A percentile compares a stretch with the other conserved stretches of the same genome.
phyloP scores from a whole-genome alignment of 2,113 vertebrate genomes.

The Archilochus colubris region DNA sequence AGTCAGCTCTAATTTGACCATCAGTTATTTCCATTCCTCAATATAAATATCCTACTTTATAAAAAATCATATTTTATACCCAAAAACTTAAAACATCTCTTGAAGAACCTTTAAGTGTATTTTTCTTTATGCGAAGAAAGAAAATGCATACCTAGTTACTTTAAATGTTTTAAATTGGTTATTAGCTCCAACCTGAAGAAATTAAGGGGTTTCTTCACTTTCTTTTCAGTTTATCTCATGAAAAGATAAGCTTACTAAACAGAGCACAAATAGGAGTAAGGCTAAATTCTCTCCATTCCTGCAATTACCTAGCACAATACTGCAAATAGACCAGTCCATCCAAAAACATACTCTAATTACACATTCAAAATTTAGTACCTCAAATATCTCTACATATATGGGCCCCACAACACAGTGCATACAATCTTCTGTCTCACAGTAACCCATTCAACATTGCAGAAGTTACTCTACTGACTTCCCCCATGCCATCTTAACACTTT shows the following conservation, averaged over 20 bases:
- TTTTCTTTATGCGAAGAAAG: not conserved
- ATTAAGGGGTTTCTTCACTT: not conserved
- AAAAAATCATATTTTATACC: not conserved
- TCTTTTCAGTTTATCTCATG: not conserved
- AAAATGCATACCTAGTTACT: not conserved
- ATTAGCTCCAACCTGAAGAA: not conserved
- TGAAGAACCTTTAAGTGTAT: not conserved
- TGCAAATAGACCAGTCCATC: not conserved
- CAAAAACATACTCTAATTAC: not conserved
- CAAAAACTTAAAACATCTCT: not conserved
- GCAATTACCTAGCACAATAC: not conserved
- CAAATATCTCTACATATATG: not conserved
- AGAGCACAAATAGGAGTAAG: not conserved
- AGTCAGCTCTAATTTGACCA: not conserved
- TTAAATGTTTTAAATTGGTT: not conserved
- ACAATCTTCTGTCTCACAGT: not conserved
- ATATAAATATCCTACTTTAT: not conserved
- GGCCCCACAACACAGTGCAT: rapidly evolving
- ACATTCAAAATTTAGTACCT: not conserved
- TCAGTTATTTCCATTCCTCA: not conserved
- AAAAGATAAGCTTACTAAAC: not conserved
- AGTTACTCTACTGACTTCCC: not conserved
- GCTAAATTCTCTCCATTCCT: not conserved
- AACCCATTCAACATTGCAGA: rapidly evolving
- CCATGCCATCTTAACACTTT: not conserved